A percentile compares a stretch with the other conserved stretches of the same genome.
These are phyloP conservation scores for Geococcyx californianus DNA, from an alignment of 2,113 vertebrate species.

Conservation along the genomic window DNA sequence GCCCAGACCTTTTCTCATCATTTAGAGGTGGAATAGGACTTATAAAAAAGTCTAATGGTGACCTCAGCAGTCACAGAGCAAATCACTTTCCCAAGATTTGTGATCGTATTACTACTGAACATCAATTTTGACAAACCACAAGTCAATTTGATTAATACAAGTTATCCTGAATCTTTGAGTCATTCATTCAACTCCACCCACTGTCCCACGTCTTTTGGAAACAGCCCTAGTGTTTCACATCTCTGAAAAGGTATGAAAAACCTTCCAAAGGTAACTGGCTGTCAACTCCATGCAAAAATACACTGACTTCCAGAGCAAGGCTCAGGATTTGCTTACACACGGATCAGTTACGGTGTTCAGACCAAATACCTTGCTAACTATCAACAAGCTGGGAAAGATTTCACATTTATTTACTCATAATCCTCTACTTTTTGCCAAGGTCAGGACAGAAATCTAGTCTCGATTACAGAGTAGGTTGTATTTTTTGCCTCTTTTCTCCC, in stretches of 20 bases:
- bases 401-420: background rate
- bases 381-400: no score
- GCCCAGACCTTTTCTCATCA: background rate
- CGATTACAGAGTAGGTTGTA: background rate
- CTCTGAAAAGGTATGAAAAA: background rate
- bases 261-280: background rate
- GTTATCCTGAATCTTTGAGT: background rate
- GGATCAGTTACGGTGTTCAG: background rate
- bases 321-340: background rate
- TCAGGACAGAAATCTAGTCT: background rate
- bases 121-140: background rate
- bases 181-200: background rate
- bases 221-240: background rate
- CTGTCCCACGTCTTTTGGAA: background rate
- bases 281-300: background rate
- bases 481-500: background rate
- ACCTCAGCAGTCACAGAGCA: background rate
- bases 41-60: background rate
- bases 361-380: background rate
- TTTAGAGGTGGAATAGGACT: background rate
- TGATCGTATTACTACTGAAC: background rate
- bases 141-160: background rate
- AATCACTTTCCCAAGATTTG: background rate
- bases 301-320: background rate
- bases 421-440: background rate